Percentiles rank a stretch among this genome's conserved stretches.
Conservation (phyloP, 2,113 vertebrate species). For the Sinocyclocheilus grahami region DNA sequence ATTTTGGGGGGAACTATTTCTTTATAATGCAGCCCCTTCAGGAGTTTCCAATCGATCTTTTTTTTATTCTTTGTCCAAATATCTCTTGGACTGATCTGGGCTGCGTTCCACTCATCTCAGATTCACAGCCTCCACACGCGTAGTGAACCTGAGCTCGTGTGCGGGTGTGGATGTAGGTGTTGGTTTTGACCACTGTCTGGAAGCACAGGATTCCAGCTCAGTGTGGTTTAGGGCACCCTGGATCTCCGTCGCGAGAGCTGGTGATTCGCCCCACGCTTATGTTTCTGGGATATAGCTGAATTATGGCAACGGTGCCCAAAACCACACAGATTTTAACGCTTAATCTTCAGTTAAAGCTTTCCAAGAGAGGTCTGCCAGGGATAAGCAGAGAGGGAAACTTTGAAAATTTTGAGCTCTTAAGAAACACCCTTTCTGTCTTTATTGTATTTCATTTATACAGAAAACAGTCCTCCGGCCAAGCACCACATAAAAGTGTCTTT, state of each 20-base stretch:
- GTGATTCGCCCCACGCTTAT: slow-evolving; percentile 61
- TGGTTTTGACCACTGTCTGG: slow-evolving; percentile 55
- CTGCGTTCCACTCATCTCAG: slow-evolving; percentile 30
- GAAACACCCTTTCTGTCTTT: slow-evolving; percentile 79
- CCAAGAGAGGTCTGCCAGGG: slow-evolving; percentile 71
- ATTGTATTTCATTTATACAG: slow-evolving; percentile 80
- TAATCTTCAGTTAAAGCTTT: slow-evolving; percentile 72
- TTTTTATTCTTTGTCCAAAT: slow-evolving; percentile 35
- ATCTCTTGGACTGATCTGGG: slow-evolving; percentile 40
- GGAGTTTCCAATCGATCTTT: slow-evolving; percentile 7
- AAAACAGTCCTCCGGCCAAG: slow-evolving; percentile 75
- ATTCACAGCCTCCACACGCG: slow-evolving; percentile 35
- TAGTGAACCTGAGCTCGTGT: slow-evolving; percentile 35
- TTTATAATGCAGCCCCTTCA: background rate
- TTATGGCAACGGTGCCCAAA: slow-evolving; percentile 68
- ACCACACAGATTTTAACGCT: slow-evolving; percentile 72
- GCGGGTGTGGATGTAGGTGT: slow-evolving; percentile 43
- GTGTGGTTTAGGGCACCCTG: slow-evolving; percentile 51
- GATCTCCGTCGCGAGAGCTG: slow-evolving; percentile 61
- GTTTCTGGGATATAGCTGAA: slow-evolving; percentile 71
- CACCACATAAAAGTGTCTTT: slow-evolving; percentile 75
- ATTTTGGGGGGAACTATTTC: background rate
- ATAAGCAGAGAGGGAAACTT: slow-evolving; percentile 60
- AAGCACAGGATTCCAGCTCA: slow-evolving; percentile 49
- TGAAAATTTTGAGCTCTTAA: slow-evolving; percentile 74